Conservation (phyloP, 2,888 invertebrate species). For the Empis livida region DNA sequence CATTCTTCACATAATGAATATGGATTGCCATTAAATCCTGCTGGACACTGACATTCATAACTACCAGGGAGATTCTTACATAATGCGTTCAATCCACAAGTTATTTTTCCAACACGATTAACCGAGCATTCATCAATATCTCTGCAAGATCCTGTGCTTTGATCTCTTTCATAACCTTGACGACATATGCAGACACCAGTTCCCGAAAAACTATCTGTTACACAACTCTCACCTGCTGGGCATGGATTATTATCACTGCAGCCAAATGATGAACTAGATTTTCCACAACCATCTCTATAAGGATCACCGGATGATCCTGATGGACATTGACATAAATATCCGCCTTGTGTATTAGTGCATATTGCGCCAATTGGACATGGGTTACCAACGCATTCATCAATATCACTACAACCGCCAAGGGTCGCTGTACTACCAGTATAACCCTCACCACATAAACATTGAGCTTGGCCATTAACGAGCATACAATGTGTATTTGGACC, state of each 20-base stretch:
- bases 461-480: conserved; percentile 67
- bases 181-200: conserved; percentile 81
- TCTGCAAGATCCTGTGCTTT: conserved; percentile 59
- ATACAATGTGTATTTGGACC: conserved; percentile 82
- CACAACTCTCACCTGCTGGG: conserved; percentile 73
- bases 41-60: conserved; percentile 83
- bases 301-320: conserved; percentile 69
- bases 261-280: conserved; percentile 48
- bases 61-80: conserved; percentile 89
- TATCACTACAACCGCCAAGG: conserved; percentile 66
- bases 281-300: conserved; percentile 61
- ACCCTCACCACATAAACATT: conserved; percentile 72
- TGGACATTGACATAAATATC: conserved; percentile 79
- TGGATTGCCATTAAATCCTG: conserved; percentile 81
- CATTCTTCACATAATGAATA: conserved; percentile 78
- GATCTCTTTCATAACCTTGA: conserved; percentile 71
- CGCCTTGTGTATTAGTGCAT: conserved; percentile 78
- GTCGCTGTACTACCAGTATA: conserved; percentile 51
- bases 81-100: conserved; percentile 78
- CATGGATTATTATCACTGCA: conserved; percentile 68
- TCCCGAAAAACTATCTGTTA: conserved; percentile 56
- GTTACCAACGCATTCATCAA: conserved; percentile 73
- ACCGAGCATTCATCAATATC: conserved; percentile 79
- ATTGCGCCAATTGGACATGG: conserved; percentile 76
- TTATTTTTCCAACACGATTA: conserved; percentile 51